phyloP scores from a whole-genome alignment of 1,140 invertebrate species.

The Drosophila suzukii region DNA sequence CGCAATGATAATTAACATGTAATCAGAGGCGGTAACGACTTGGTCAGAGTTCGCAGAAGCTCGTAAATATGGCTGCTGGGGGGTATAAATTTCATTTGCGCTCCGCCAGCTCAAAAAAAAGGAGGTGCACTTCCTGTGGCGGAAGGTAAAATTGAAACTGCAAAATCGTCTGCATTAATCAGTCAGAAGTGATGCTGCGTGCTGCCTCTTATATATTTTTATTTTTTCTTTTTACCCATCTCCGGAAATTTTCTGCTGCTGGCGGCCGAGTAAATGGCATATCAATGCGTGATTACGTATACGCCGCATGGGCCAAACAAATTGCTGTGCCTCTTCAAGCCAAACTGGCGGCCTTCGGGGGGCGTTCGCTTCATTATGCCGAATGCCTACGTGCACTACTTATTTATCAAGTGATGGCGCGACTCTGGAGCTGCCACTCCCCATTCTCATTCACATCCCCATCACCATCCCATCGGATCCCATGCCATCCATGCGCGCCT shows the following conservation, averaged over 20 bases:
- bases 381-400: slow-evolving; percentile 80
- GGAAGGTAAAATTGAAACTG: slow-evolving; percentile 66
- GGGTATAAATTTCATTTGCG: slow-evolving; percentile 64
- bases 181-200: slow-evolving; percentile 30
- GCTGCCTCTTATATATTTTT: not conserved
- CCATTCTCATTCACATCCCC: not conserved
- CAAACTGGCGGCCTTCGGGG: not conserved
- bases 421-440: slow-evolving; percentile 25
- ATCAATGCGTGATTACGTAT: slow-evolving; percentile 82
- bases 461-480: not conserved
- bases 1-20: slow-evolving; percentile 77
- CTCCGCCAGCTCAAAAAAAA: slow-evolving; percentile 5
- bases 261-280: slow-evolving; percentile 68
- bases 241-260: slow-evolving; percentile 29
- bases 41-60: slow-evolving; percentile 16
- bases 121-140: slow-evolving; percentile 13
- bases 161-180: slow-evolving; percentile 74
- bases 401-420: slow-evolving; percentile 80
- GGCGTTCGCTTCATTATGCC: slow-evolving; percentile 69
- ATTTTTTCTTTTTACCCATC: not conserved
- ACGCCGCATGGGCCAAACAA: slow-evolving; percentile 66
- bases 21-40: slow-evolving; percentile 74
- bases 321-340: slow-evolving; percentile 29
- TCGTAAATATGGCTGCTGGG: slow-evolving; percentile 49
- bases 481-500: slow-evolving; percentile 12